These are phyloP conservation scores for Morbakka virulenta DNA, from an alignment of 30 jellyfish, hydroid and myxozoan genomes.

Conservation along the genomic window DNA sequence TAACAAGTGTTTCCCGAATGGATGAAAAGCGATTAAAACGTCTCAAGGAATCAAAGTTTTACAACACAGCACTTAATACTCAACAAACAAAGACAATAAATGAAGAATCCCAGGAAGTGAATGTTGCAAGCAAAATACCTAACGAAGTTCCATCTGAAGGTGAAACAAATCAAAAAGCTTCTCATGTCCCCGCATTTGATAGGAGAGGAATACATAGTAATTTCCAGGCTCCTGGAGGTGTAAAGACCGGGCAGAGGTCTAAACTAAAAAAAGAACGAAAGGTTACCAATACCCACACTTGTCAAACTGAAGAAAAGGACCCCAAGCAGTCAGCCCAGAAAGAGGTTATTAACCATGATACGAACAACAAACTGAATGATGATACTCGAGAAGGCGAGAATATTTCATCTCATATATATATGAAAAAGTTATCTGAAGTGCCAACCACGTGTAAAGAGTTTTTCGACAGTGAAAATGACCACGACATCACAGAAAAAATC, in stretches of 20 bases:
- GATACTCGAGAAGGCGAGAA: neutral
- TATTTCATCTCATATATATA: neutral
- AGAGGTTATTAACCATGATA: neutral
- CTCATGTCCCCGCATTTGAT: too few relatives aligned
- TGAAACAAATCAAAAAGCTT: neutral
- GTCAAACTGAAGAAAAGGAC: neutral
- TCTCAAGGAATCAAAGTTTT: slow-evolving; percentile 65
- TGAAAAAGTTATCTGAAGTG: neutral
- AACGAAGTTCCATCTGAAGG: neutral
- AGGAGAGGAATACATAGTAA: neutral
- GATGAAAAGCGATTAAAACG: slow-evolving; percentile 60
- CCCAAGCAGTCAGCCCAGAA: neutral
- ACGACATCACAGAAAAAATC: too few relatives aligned
- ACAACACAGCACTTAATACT: slow-evolving; percentile 34
- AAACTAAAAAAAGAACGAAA: neutral
- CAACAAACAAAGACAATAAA: neutral
- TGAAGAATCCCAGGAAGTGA: neutral
- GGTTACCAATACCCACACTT: neutral
- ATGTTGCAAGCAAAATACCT: neutral
- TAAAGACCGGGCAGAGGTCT: too few relatives aligned
- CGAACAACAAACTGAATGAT: neutral
- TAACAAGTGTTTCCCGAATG: slow-evolving; percentile 96
- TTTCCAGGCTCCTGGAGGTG: neutral
- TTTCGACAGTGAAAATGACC: neutral
- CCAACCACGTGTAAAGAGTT: neutral